Percentiles rank a stretch among this genome's conserved stretches.
Evolutionary conservation across 2,888 invertebrate genomes (phyloP).

Genomic region (Oxytorus armatus): DNA sequence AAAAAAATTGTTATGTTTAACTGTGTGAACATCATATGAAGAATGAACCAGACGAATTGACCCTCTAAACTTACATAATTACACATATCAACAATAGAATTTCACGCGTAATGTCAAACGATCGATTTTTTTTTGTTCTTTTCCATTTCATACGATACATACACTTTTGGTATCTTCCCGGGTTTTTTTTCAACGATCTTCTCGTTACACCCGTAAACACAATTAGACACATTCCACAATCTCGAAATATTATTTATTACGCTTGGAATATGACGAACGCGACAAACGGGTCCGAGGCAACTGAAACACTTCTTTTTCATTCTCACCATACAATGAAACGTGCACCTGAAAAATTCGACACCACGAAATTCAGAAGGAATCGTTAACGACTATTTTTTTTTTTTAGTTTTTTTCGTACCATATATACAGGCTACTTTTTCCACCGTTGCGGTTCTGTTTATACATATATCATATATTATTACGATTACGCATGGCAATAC

Average conservation of each 20-base stretch:
- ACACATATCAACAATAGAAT: neutral
- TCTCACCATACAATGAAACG: neutral
- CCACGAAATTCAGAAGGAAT: neutral
- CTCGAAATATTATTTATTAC: no score
- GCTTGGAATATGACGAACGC: no score
- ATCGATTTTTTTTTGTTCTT: no score
- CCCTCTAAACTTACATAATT: neutral
- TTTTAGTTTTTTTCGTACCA: neutral
- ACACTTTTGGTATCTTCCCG: slow-evolving; percentile 1
- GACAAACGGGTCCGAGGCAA: neutral
- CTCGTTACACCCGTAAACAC: neutral
- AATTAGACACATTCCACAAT: no score
- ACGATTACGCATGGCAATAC: neutral
- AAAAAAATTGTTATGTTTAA: neutral
- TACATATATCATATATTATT: neutral
- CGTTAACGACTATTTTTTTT: neutral
- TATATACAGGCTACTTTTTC: slow-evolving; percentile 28
- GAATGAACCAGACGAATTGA: neutral
- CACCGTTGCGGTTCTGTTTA: slow-evolving; percentile 6
- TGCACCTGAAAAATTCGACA: neutral
- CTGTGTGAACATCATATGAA: neutral
- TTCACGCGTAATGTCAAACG: neutral
- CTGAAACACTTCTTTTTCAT: neutral
- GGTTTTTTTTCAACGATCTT: neutral
- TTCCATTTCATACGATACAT: neutral